Evolutionary conservation across 2,888 invertebrate genomes (phyloP).

Genomic region (Melanchra persicariae): DNA sequence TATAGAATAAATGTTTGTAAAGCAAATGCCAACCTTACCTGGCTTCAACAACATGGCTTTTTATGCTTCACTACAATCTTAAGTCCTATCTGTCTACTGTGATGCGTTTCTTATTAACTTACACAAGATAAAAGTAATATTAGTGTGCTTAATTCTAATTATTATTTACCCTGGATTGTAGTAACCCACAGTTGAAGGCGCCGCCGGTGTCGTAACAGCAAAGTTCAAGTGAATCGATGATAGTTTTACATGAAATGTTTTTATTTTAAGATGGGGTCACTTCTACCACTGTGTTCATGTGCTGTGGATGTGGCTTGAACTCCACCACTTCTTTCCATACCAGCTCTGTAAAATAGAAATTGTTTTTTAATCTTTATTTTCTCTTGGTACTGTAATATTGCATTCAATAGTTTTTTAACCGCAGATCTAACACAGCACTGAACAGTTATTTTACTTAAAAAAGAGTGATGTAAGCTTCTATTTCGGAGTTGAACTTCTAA

Average conservation of each 20-base stretch:
- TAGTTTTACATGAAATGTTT: conserved; percentile 8
- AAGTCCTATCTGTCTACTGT: conserved; percentile 10
- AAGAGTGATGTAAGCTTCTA: conserved; percentile 9
- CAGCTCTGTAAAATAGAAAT: conserved; percentile 91
- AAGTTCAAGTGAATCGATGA: conserved; percentile 40
- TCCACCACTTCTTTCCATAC: conserved; percentile 95
- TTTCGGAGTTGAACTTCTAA: background rate
- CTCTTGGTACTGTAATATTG: background rate
- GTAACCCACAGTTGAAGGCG: conserved; percentile 57
- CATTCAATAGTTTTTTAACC: too few relatives aligned
- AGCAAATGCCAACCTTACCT: conserved; percentile 4
- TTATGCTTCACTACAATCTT: background rate
- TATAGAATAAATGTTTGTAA: conserved; percentile 1
- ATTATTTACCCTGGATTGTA: conserved; percentile 65
- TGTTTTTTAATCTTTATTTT: background rate
- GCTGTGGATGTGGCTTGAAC: conserved; percentile 93
- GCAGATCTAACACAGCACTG: background rate
- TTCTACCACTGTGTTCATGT: conserved; percentile 89
- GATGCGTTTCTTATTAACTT: conserved; percentile 1
- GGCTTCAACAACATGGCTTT: background rate
- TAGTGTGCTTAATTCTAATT: conserved; percentile 41
- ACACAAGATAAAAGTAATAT: conserved; percentile 27
- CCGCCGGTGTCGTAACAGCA: conserved; percentile 49
- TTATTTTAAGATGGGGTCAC: conserved; percentile 80
- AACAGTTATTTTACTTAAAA: background rate